phyloP scores from a whole-genome alignment of 2,888 invertebrate genomes.

The Notocelia uddmanniana region DNA sequence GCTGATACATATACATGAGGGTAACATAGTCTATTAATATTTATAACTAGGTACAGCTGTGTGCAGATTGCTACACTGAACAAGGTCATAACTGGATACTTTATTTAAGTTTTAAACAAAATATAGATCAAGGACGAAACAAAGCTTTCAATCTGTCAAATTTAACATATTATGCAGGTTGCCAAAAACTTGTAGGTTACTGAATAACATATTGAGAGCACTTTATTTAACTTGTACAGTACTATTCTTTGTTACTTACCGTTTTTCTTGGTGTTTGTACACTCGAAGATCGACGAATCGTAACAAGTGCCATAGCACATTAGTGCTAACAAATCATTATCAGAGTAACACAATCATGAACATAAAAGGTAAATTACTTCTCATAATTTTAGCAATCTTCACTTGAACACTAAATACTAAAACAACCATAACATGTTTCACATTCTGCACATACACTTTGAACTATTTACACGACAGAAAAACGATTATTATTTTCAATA shows the following conservation, averaged over 20 bases:
- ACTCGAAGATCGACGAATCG: conserved; percentile 83
- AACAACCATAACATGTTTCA: conserved; percentile 53
- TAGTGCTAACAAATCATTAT: conserved; percentile 78
- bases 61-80: conserved; percentile 1
- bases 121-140: conserved; percentile 48
- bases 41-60: conserved; percentile 21
- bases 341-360: conserved; percentile 79
- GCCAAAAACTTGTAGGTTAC: conserved; percentile 37
- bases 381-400: conserved; percentile 69
- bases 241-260: conserved; percentile 69
- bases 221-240: conserved; percentile 15
- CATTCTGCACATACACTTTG: conserved; percentile 42
- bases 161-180: conserved; percentile 30
- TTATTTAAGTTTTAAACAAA: conserved; percentile 11
- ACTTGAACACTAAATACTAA: conserved; percentile 66
- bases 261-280: conserved; percentile 83
- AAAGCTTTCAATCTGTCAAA: conserved; percentile 51
- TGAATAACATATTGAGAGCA: conserved; percentile 31
- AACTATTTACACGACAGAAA: conserved; percentile 28
- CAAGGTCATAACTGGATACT: not conserved
- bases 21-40: not conserved
- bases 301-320: conserved; percentile 85
- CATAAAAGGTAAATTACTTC: conserved; percentile 75
- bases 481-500: conserved; percentile 20
- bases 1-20: not conserved